Evolutionary conservation across 2,888 invertebrate species (phyloP).

Genomic region (Drosophila colorata): DNA sequence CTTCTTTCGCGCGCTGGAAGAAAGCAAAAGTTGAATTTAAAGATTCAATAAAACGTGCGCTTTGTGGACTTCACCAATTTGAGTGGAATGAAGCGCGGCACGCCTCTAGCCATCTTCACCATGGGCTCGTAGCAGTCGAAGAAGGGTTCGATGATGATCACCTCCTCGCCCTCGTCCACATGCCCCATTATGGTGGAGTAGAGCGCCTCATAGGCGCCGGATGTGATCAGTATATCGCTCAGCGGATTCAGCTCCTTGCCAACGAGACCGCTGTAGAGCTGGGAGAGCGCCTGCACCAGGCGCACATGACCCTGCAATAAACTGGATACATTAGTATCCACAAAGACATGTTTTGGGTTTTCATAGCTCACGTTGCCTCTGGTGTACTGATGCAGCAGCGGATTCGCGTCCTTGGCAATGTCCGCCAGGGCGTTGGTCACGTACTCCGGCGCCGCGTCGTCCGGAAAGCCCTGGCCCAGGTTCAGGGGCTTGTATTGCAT

Average conservation of each 20-base stretch:
- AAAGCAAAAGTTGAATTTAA: background rate
- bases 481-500: slow-evolving; percentile 94
- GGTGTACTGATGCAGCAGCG: slow-evolving; percentile 95
- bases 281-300: slow-evolving; percentile 92
- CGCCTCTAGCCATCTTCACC: slow-evolving; percentile 94
- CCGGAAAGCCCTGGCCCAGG: slow-evolving; percentile 98
- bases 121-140: slow-evolving; percentile 99
- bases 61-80: slow-evolving; percentile 88
- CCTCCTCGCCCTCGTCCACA: slow-evolving; percentile 94
- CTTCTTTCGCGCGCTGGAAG: slow-evolving; percentile 76
- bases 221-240: slow-evolving; percentile 94
- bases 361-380: slow-evolving; percentile 89
- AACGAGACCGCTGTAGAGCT: slow-evolving; percentile 93
- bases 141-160: slow-evolving; percentile 98
- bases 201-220: slow-evolving; percentile 97
- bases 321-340: background rate
- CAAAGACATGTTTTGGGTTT: too few species aligned
- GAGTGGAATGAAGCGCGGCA: slow-evolving; percentile 94
- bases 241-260: slow-evolving; percentile 92
- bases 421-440: slow-evolving; percentile 91
- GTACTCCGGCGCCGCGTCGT: slow-evolving; percentile 94
- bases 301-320: slow-evolving; percentile 93
- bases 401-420: slow-evolving; percentile 89
- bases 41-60: background rate
- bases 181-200: slow-evolving; percentile 94